Evolutionary conservation across 2,113 vertebrate genomes (phyloP).

Genomic region (Conger conger): DNA sequence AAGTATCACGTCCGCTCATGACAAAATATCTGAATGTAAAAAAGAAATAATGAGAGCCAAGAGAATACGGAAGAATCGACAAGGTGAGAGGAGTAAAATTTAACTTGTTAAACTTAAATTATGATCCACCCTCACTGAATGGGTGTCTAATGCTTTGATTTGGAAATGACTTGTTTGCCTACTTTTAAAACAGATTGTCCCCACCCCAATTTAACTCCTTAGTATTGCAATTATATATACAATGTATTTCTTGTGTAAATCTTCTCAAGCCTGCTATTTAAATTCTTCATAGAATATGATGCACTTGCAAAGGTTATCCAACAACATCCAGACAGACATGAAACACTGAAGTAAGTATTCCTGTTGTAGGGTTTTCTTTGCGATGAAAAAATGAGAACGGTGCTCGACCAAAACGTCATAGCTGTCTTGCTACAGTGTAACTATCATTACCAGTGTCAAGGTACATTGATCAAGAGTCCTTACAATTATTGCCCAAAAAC

Average conservation of each 20-base stretch:
- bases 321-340: conserved; percentile 93
- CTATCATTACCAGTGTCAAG: background rate
- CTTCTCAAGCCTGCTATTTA: background rate
- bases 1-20: conserved; percentile 89
- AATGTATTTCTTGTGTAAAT: background rate
- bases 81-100: conserved; percentile 74
- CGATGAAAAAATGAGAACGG: background rate
- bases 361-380: background rate
- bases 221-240: background rate
- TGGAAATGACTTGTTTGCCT: background rate
- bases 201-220: background rate
- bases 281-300: conserved; percentile 82
- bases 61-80: conserved; percentile 95
- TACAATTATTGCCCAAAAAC: too few relatives aligned
- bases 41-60: conserved; percentile 97
- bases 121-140: background rate
- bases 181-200: too few relatives aligned
- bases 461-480: too few relatives aligned
- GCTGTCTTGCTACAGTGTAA: background rate
- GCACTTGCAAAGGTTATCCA: conserved; percentile 97
- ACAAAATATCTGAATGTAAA: conserved; percentile 96
- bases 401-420: background rate
- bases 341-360: conserved; percentile 88
- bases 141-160: background rate
- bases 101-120: background rate